Conservation (phyloP, 2,797 vertebrate species). For the Neosilurus hyrtlii region DNA sequence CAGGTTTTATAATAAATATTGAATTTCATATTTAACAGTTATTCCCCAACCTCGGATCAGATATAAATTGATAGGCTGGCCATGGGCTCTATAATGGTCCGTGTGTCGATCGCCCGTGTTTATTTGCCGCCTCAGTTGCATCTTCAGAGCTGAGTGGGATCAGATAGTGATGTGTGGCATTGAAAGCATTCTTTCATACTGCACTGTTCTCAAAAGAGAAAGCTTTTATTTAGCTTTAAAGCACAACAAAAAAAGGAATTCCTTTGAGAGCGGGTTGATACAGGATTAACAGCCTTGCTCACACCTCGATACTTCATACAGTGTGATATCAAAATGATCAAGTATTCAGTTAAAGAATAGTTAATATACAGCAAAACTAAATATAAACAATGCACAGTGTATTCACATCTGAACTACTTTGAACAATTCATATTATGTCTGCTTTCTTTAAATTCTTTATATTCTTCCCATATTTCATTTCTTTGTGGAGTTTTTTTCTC, state of each 20-base stretch:
- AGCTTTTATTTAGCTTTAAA: constrained; percentile 7
- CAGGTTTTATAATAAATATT: constrained; percentile 3
- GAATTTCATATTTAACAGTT: neutral
- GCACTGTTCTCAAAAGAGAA: neutral
- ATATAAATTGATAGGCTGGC: too few relatives aligned
- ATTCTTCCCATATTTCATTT: neutral
- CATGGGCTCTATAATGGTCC: neutral
- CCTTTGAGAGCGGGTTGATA: neutral
- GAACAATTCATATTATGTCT: neutral
- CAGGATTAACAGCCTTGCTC: neutral
- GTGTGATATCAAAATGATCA: neutral
- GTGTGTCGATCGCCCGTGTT: neutral
- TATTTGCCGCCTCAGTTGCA: neutral
- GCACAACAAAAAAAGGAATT: neutral
- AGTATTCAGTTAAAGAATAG: neutral
- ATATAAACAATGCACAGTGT: neutral
- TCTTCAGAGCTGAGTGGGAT: neutral
- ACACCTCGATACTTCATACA: neutral
- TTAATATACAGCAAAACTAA: too few relatives aligned
- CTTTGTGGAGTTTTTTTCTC: neutral
- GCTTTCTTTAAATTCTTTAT: neutral
- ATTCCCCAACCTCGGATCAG: too few relatives aligned
- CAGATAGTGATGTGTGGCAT: neutral
- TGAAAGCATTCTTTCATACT: neutral
- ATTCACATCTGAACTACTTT: neutral